Conservation (phyloP, 2,797 vertebrate species). For the Cyclopterus lumpus region DNA sequence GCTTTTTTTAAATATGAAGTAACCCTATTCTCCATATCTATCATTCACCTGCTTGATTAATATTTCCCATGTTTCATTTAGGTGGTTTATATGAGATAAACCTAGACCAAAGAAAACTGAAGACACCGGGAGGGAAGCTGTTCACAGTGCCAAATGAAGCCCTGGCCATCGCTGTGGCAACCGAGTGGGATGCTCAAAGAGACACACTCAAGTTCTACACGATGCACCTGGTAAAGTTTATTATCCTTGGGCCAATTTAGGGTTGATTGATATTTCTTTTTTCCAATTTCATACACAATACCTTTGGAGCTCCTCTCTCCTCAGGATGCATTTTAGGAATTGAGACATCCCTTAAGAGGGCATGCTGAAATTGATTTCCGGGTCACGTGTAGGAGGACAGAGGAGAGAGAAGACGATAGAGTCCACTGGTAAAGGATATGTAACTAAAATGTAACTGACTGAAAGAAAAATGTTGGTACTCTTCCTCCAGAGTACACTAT, state of each 20-base stretch:
- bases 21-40: not conserved
- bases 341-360: not conserved
- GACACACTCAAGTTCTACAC: constrained; percentile 95
- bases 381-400: not conserved
- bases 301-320: not conserved
- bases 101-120: constrained; percentile 93
- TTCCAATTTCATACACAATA: not conserved
- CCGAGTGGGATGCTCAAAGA: constrained; percentile 94
- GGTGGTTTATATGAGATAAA: constrained; percentile 94
- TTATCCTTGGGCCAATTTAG: not conserved
- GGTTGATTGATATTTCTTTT: not conserved
- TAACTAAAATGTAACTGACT: not conserved
- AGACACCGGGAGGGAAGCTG: constrained; percentile 93
- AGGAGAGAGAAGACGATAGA: not conserved
- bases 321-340: not conserved
- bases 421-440: not conserved
- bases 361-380: not conserved
- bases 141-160: constrained; percentile 93
- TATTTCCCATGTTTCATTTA: constrained; percentile 47
- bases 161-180: constrained; percentile 94
- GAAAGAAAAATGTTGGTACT: not conserved
- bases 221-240: constrained; percentile 91
- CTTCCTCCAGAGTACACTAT: constrained; percentile 89
- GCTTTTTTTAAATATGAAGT: not conserved
- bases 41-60: not conserved